These are phyloP conservation scores for Dolichoris vasculosae DNA, from an alignment of 1,140 invertebrate species.

Conservation along the genomic window DNA sequence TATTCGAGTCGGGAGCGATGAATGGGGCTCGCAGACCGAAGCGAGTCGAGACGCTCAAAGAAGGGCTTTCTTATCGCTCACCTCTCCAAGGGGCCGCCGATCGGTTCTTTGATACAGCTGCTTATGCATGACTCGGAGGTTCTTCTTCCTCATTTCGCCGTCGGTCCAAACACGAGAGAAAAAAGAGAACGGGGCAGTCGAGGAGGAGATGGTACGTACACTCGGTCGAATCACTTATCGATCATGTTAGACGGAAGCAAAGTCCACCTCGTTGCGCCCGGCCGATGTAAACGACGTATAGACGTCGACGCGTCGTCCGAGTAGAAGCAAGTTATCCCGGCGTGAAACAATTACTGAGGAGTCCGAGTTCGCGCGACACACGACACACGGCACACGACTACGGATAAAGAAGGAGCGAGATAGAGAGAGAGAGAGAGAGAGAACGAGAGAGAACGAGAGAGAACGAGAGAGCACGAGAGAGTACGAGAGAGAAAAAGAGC, in stretches of 20 bases:
- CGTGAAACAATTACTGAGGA: constrained; percentile 48
- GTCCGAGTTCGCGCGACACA: constrained; percentile 16
- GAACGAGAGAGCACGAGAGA: neutral
- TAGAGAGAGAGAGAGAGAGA: neutral
- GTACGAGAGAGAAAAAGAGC: neutral
- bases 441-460: neutral
- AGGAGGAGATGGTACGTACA: no score
- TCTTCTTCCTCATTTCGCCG: constrained; percentile 69
- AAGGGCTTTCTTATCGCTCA: neutral
- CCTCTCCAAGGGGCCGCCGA: constrained; percentile 50
- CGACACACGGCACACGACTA: constrained; percentile 1
- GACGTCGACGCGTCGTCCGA: constrained; percentile 1
- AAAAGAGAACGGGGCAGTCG: neutral
- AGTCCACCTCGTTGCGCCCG: neutral
- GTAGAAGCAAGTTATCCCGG: constrained; percentile 28
- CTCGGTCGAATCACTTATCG: constrained; percentile 49
- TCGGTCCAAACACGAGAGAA: no score
- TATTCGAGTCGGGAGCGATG: neutral
- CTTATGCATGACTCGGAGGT: constrained; percentile 69
- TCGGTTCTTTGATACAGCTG: constrained; percentile 59
- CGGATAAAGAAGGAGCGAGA: neutral
- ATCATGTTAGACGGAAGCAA: constrained; percentile 49
- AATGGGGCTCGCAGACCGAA: neutral
- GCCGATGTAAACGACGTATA: neutral
- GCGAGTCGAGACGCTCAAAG: no score